These are phyloP conservation scores for Nesospiza acunhae DNA, from an alignment of 2,113 vertebrate species.

Conservation along the genomic window DNA sequence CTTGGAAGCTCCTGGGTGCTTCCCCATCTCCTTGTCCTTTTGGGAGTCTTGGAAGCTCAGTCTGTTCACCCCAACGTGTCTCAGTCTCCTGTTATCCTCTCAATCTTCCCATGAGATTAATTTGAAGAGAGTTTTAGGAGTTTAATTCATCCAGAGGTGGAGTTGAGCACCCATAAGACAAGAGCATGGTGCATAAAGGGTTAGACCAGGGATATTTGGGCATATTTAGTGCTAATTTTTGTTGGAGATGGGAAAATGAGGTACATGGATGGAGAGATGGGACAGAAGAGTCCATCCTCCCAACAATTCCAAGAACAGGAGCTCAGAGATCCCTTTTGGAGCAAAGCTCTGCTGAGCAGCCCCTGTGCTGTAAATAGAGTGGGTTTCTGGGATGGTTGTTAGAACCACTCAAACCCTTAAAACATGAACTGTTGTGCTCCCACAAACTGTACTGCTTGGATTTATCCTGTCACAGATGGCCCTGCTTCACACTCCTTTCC, in stretches of 20 bases:
- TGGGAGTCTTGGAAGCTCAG: background rate
- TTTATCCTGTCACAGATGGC: background rate
- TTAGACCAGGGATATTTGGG: background rate
- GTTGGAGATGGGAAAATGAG: background rate
- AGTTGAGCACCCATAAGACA: background rate
- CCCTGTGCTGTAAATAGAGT: rapidly evolving
- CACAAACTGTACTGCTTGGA: background rate
- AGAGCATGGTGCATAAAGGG: background rate
- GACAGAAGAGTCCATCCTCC: background rate
- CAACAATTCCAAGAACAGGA: background rate
- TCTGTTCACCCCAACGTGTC: rapidly evolving
- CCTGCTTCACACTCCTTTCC: background rate
- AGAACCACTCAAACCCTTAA: background rate
- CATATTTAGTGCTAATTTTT: rapidly evolving
- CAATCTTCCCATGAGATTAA: background rate
- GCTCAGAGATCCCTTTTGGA: background rate
- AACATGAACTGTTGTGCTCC: background rate
- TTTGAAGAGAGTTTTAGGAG: background rate
- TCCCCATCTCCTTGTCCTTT: no score
- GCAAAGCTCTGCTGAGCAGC: background rate
- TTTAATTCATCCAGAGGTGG: background rate
- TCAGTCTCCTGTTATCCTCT: background rate
- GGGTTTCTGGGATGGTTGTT: background rate
- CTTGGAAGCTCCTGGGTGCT: no score
- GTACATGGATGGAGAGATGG: background rate